Percentiles rank a stretch among this genome's conserved stretches.
Evolutionary conservation across 2,113 vertebrate species (phyloP).

Genomic region (Andinoacara biseriatus): DNA sequence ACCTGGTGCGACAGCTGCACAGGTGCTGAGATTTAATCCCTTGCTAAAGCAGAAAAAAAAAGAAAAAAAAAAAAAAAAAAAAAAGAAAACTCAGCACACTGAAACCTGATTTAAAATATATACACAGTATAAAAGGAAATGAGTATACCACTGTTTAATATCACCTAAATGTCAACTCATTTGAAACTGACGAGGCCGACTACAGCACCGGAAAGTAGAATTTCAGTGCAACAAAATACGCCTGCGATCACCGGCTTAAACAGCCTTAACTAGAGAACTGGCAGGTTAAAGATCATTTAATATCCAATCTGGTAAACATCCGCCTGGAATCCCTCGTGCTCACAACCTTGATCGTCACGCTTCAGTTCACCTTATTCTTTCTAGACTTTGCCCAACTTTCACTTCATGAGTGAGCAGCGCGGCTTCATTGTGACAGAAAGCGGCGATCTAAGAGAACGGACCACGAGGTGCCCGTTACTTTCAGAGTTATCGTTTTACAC

Average conservation of each 20-base stretch:
- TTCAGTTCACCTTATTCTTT: not conserved
- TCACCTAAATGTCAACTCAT: not conserved
- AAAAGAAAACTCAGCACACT: constrained; percentile 44
- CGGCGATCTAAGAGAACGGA: not conserved
- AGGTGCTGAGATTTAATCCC: constrained; percentile 54
- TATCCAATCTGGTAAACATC: not conserved
- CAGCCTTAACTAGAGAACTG: not conserved
- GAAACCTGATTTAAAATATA: constrained; percentile 66
- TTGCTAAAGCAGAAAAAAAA: constrained; percentile 44
- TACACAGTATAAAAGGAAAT: not conserved
- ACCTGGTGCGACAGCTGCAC: constrained; percentile 59
- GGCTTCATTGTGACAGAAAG: too few relatives aligned
- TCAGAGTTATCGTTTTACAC: not conserved
- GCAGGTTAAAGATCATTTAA: not conserved
- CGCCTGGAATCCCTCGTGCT: not conserved
- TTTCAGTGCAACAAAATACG: not conserved
- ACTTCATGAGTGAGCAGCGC: too few relatives aligned
- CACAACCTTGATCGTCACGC: not conserved
- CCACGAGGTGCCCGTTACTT: not conserved
- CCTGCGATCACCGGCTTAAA: not conserved
- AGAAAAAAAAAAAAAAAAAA: constrained; percentile 42
- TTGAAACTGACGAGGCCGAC: not conserved
- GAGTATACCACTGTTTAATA: not conserved
- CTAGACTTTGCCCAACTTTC: not conserved
- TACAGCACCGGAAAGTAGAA: not conserved